Evolutionary conservation across 2,113 vertebrate genomes (phyloP), one percentile per base, ranked within the genome.

Genomic region (Gobiocypris rarus): DNA sequence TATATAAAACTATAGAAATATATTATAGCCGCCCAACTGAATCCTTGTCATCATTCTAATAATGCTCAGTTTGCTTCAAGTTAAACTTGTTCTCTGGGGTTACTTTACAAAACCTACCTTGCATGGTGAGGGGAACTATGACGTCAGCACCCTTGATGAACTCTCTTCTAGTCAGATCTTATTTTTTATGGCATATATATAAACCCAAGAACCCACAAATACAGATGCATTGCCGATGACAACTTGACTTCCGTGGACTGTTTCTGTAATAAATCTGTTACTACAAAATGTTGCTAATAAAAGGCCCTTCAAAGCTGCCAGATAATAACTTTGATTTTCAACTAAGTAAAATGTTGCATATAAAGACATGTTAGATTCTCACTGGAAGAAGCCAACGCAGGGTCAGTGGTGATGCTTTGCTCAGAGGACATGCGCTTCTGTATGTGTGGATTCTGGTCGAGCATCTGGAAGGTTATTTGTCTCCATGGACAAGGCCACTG

Each of bases 361-460:
- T 45, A 45, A 45, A 45, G n/a, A n/a, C n/a, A n/a, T n/a, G n/a
- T n/a, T 8, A 10, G 56, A n/a, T 24, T 73, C 70, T 73, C 11
- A 73, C 70, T 2, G 10, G 5, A 14, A 45, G 2, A 3, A n/a
- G 4, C 0, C 65, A 1, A 10, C 14, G 22, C 0, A 19, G 94
- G 93, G 83, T 96, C 94, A 2, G 94, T 95, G 31, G 94, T 95
- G 82, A 96, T 0, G 43, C 94, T 96, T 56, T 88, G 90, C 86
- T 93, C 90, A 58, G 93, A 94, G 82, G 94, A 94, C 95, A 96
- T 96, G 24, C 85, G 91, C 0, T 87, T 91, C 7, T 92, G 92
- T 3, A 83, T 61, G 87, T 96, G 94, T 50, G 95, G 91, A 77
- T 95, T 91, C 88, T 96, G 95, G 89, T 96, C 94, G 5, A 96